Conservation (phyloP, 2,888 invertebrate genomes). For the Hirtodrosophila cameraria region DNA sequence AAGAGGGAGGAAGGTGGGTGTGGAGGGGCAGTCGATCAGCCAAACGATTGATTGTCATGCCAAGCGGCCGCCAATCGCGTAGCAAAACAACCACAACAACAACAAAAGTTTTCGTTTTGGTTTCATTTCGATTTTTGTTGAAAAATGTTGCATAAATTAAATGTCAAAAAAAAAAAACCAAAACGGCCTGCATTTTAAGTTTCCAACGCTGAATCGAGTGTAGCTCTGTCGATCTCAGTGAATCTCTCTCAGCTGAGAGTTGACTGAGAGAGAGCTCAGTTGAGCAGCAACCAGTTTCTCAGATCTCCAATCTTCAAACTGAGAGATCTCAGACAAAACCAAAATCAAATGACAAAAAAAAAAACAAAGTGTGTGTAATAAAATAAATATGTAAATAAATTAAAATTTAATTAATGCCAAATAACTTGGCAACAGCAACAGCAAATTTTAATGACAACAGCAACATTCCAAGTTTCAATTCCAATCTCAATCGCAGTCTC, state of each 20-base stretch:
- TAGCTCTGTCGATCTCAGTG: background rate
- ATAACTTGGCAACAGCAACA: conserved; percentile 49
- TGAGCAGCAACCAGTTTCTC: conserved; percentile 37
- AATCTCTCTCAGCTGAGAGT: too few relatives aligned
- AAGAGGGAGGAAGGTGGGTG: background rate
- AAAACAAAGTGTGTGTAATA: conserved; percentile 57
- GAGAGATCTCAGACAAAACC: background rate
- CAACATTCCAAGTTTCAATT: conserved; percentile 1
- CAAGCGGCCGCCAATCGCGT: conserved; percentile 18
- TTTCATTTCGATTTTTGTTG: conserved; percentile 37
- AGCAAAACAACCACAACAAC: conserved; percentile 14
- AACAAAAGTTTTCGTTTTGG: conserved; percentile 36
- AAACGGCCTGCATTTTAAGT: conserved; percentile 46
- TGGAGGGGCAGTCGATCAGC: conserved; percentile 23
- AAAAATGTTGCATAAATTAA: conserved; percentile 60
- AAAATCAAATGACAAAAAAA: conserved; percentile 9
- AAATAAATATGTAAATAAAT: conserved; percentile 75
- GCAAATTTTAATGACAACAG: conserved; percentile 20
- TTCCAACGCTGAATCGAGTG: conserved; percentile 9
- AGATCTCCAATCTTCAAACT: conserved; percentile 16
- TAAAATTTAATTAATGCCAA: conserved; percentile 71
- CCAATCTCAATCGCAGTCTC: background rate
- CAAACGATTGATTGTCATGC: conserved; percentile 47
- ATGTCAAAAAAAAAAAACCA: conserved; percentile 22
- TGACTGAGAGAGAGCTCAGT: background rate